Percentiles rank a stretch among this genome's conserved stretches.
These are phyloP conservation scores for Diaphora mendica DNA, from an alignment of 2,888 invertebrate species.

Conservation along the genomic window DNA sequence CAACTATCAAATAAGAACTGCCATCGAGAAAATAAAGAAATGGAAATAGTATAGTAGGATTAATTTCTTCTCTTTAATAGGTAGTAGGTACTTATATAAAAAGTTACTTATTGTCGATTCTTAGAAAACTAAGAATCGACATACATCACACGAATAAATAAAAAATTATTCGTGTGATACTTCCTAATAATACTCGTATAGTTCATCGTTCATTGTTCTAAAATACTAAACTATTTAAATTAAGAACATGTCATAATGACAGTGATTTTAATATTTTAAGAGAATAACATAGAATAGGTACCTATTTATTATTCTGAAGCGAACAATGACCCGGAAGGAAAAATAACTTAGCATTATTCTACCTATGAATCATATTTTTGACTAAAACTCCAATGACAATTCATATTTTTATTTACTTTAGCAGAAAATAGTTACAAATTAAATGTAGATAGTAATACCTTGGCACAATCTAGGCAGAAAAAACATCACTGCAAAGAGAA, in stretches of 20 bases:
- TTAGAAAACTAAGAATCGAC: too few relatives aligned
- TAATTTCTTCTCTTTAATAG: too few relatives aligned
- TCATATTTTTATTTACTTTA: background rate
- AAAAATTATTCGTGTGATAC: background rate
- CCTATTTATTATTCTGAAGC: too few relatives aligned
- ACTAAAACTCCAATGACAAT: background rate
- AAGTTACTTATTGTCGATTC: background rate
- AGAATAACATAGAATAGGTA: too few relatives aligned
- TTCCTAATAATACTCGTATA: background rate
- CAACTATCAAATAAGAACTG: too few relatives aligned
- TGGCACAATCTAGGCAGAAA: too few relatives aligned
- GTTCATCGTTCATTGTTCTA: background rate
- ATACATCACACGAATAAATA: too few relatives aligned
- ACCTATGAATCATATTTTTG: background rate
- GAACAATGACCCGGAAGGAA: slow-evolving; percentile 3
- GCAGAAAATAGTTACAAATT: background rate
- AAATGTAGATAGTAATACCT: background rate
- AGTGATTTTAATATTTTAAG: background rate
- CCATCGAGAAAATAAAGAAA: too few relatives aligned
- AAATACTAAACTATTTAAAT: background rate
- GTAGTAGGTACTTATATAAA: too few relatives aligned
- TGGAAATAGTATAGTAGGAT: too few relatives aligned
- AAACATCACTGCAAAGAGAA: too few relatives aligned
- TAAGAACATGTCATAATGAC: background rate
- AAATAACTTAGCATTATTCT: background rate